Evolutionary conservation across 37 sponge, comb jelly and placozoan species (phyloP).

Genomic region (Trichoplax adhaerens): DNA sequence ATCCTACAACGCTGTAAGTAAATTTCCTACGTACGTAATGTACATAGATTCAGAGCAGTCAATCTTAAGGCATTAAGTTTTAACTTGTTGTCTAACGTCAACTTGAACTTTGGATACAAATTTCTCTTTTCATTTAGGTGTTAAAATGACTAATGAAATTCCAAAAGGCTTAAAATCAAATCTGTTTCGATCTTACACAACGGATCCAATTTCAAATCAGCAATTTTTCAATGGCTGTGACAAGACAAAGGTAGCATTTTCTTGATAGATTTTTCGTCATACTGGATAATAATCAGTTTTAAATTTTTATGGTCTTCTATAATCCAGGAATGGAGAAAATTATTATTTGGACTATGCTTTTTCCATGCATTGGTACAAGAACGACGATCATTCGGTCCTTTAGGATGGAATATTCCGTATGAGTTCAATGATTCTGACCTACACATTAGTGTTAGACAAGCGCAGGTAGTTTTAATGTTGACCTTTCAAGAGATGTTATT

Average conservation of each 20-base stretch:
- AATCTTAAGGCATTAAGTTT: no score
- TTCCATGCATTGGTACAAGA: conserved; percentile 38
- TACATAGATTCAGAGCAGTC: background rate
- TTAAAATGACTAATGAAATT: conserved; percentile 38
- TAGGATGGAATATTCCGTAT: conserved; percentile 41
- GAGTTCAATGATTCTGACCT: conserved; percentile 44
- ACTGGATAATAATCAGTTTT: background rate
- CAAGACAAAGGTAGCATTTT: conserved; percentile 2
- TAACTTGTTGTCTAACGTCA: no score
- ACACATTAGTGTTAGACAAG: conserved; percentile 24
- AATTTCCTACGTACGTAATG: background rate
- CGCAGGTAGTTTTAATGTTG: conserved; percentile 9
- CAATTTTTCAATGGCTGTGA: conserved; percentile 11
- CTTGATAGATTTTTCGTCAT: conserved; percentile 3
- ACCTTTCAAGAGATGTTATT: background rate
- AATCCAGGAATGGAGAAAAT: conserved; percentile 5
- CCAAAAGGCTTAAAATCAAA: conserved; percentile 34
- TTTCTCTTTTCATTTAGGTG: background rate
- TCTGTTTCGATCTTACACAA: conserved; percentile 22
- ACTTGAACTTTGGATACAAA: no score
- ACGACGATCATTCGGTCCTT: conserved; percentile 28
- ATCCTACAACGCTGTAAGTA: conserved; percentile 30
- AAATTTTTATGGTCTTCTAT: background rate
- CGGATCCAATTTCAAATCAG: conserved; percentile 12
- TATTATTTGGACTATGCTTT: conserved; percentile 27